Conservation (phyloP, 2,888 invertebrate species). For the Opisthograptis luteolata region DNA sequence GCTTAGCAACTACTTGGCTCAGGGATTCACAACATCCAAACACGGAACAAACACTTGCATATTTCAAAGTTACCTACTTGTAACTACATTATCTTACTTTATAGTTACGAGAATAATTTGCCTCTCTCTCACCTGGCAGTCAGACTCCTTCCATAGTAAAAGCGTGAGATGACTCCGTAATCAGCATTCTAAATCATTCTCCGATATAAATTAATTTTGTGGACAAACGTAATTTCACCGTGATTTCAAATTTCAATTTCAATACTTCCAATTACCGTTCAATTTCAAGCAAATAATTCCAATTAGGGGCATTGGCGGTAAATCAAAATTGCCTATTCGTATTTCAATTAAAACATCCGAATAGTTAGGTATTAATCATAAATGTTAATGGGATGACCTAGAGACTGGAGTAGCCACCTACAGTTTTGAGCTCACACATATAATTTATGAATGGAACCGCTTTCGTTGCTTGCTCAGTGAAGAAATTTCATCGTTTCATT, state of each 20-base stretch:
- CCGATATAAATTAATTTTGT: slow-evolving; percentile 14
- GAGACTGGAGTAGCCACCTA: slow-evolving; percentile 17
- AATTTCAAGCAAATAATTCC: slow-evolving; percentile 49
- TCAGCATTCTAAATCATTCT: slow-evolving; percentile 5
- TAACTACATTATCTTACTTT: no score
- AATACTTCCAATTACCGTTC: slow-evolving; percentile 41
- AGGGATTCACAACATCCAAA: no score
- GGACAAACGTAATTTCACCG: slow-evolving; percentile 23
- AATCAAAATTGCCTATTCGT: slow-evolving; percentile 52
- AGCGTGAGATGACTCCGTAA: slow-evolving; percentile 21
- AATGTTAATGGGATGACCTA: slow-evolving; percentile 51
- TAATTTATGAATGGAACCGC: slow-evolving; percentile 1
- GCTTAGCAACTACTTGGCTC: no score
- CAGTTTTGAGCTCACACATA: slow-evolving; percentile 1
- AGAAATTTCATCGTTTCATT: no score
- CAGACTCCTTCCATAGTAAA: not conserved
- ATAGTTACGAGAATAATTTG: no score
- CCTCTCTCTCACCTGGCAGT: not conserved
- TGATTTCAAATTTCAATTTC: slow-evolving; percentile 26
- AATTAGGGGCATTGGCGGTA: slow-evolving; percentile 55
- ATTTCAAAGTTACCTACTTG: no score
- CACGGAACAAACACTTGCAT: no score
- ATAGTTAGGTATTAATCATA: slow-evolving; percentile 63
- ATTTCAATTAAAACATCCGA: slow-evolving; percentile 67
- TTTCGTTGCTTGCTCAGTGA: not conserved